Percentiles rank a stretch among this genome's conserved stretches.
Conservation (phyloP, 2,113 vertebrate species). For the Heptranchias perlo region DNA sequence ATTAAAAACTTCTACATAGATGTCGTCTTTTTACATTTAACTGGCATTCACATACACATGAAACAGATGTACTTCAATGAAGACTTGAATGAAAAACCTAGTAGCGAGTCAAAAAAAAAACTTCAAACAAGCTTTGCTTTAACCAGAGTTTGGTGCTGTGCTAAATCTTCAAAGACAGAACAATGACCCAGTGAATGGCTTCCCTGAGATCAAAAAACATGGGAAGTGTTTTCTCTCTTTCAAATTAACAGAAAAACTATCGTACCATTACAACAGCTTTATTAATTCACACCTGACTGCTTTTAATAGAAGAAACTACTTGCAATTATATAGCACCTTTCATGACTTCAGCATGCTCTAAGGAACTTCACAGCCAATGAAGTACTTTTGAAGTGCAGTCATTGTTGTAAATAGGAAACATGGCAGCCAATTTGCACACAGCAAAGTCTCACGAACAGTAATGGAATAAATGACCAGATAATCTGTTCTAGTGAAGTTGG, state of each 20-base stretch:
- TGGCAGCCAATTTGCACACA: not conserved
- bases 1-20: not conserved
- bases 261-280: not conserved
- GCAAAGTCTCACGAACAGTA: not conserved
- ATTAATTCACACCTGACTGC: not conserved
- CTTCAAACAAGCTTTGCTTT: not conserved
- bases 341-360: not conserved
- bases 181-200: not conserved
- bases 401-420: not conserved
- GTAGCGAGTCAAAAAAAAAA: not conserved
- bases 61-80: not conserved
- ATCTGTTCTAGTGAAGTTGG: not conserved
- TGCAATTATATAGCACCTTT: not conserved
- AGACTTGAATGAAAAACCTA: not conserved
- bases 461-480: not conserved
- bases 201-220: not conserved
- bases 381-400: not conserved
- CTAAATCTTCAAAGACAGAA: not conserved
- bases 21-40: not conserved
- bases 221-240: not conserved
- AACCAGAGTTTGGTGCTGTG: not conserved
- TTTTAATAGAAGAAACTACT: not conserved
- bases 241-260: not conserved
- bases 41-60: not conserved
- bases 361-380: not conserved